These are phyloP conservation scores for Eupithecia abbreviata DNA, from an alignment of 2,888 invertebrate species.

Conservation along the genomic window DNA sequence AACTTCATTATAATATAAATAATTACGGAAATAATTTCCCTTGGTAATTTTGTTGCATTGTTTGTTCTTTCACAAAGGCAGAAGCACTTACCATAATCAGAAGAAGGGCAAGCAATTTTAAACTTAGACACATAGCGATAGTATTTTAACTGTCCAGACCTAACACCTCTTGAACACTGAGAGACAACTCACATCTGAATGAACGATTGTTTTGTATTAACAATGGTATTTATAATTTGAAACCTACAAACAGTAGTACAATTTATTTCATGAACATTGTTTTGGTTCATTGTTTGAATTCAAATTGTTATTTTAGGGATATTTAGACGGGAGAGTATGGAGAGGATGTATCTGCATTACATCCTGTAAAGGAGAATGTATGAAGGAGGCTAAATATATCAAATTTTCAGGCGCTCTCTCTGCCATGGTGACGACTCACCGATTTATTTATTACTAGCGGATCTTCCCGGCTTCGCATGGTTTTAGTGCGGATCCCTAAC, in stretches of 20 bases:
- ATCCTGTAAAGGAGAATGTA: neutral
- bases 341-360: neutral
- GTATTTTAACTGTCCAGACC: neutral
- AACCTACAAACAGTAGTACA: neutral
- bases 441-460: no score
- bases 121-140: neutral
- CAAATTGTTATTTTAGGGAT: neutral
- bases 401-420: no score
- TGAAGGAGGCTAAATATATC: neutral
- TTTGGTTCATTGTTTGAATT: neutral
- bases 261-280: neutral
- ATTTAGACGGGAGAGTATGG: neutral
- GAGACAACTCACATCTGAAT: neutral
- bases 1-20: no score
- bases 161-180: constrained; percentile 1
- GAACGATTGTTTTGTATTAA: neutral
- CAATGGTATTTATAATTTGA: constrained; percentile 6
- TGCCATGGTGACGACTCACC: no score
- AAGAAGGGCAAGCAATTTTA: neutral
- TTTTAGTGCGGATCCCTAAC: no score
- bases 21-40: no score
- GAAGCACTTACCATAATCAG: neutral
- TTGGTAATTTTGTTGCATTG: neutral
- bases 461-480: no score
- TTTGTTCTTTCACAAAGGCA: neutral